Base-by-base conservation (phyloP, 1,140 invertebrate species). In the Drosophila orosa region DNA sequence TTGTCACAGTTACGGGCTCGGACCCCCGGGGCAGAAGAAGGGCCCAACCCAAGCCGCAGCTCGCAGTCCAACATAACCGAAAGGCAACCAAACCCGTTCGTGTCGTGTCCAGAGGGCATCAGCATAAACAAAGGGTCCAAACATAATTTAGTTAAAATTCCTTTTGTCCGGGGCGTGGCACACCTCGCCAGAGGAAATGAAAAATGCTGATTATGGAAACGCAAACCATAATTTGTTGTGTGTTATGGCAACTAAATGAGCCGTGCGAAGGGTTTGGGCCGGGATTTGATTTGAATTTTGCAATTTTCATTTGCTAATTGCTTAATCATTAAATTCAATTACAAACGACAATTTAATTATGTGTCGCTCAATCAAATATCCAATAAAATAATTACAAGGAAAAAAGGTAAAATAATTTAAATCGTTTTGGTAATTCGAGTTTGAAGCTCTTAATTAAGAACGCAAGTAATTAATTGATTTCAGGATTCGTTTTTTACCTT, bases 111-210 rank as follows among this genome's bases (percentile, higher is more conserved):
- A 57, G 47, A 57, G 56, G 73, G 65, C 73, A 84, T 84, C 77
- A 80, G 59, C 59, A 76, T 69, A 68, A 84, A 75, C 73, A 81
- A 72, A 76, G 54, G 58, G 19, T 15, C 31, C 67, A 73, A 85
- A 67, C 81, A 84, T 83, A 79, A 84, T 83, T 84, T 72, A 72
- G 60, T 78, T 83, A 50, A 79, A 66, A 62, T 65, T 73, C 59
- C 42, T 27, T 50, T 67, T 66, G 57, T 58, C 60, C 44, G 48
- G 61, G 80, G 75, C 52, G 73, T 72, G 76, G 56, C 80, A 45
- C 66, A 56, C 35, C 54, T 74, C 60, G 74, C 42, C 58, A 25
- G 45, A 60, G 44, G 47, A 74, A 58, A 74, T 80, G 39, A 60
- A 77, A 67, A 76, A 61, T 68, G 45, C 63, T 52, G 52, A 56